These are phyloP conservation scores for Neogale vison DNA, from an alignment of 2,113 vertebrate species.

Conservation along the genomic window DNA sequence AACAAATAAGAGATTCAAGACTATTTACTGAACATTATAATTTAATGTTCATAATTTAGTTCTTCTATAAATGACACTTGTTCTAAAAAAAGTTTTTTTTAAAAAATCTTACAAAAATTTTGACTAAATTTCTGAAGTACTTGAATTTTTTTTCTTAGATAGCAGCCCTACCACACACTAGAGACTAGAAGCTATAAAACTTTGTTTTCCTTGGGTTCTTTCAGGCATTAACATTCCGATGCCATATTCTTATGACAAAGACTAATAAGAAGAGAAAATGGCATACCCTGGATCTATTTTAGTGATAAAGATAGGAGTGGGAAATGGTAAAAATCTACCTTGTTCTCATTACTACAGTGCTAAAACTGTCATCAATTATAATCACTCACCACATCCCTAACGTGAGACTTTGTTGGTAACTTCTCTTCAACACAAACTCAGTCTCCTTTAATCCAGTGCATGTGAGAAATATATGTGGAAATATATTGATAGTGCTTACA, in stretches of 20 bases:
- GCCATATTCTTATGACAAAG: constrained; percentile 69
- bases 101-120: background rate
- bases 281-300: constrained; percentile 68
- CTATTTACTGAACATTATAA: background rate
- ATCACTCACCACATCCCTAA: constrained; percentile 43
- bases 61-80: background rate
- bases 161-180: background rate
- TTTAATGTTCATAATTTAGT: constrained; percentile 22
- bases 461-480: constrained; percentile 52
- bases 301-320: constrained; percentile 66
- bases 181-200: constrained; percentile 51
- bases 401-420: constrained; percentile 45
- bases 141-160: background rate
- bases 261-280: constrained; percentile 74
- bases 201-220: constrained; percentile 56
- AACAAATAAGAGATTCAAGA: constrained; percentile 25
- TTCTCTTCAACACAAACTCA: constrained; percentile 45
- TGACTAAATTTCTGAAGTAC: constrained; percentile 34
- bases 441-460: constrained; percentile 47
- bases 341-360: constrained; percentile 65
- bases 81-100: background rate
- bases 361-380: constrained; percentile 75
- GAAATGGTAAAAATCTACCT: constrained; percentile 64
- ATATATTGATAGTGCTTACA: constrained; percentile 61
- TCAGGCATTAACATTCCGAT: constrained; percentile 64